These are phyloP conservation scores for Idaea straminata DNA, from an alignment of 2,888 invertebrate species.

Conservation along the genomic window DNA sequence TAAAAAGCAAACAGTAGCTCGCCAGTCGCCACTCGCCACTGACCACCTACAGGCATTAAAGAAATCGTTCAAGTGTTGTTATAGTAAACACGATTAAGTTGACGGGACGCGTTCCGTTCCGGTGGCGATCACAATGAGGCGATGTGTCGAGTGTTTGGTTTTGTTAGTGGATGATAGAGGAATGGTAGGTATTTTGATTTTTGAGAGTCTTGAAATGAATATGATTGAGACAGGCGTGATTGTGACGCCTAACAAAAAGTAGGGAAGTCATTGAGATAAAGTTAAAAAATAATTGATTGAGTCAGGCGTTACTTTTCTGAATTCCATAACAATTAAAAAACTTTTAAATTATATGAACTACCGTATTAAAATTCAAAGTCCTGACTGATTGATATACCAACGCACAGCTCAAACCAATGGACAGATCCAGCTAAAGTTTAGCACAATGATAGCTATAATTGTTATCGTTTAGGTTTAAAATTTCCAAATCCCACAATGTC, in stretches of 20 bases:
- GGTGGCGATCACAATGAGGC: slow-evolving; percentile 62
- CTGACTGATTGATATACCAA: too few species aligned
- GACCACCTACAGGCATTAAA: slow-evolving; percentile 68
- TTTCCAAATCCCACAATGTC: too few species aligned
- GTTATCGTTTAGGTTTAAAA: too few species aligned
- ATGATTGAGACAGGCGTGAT: neutral
- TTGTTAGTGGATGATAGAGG: slow-evolving; percentile 37
- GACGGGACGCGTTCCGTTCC: slow-evolving; percentile 47
- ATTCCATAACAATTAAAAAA: neutral
- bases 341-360: neutral
- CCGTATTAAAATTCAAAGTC: neutral
- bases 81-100: slow-evolving; percentile 66
- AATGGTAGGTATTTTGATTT: slow-evolving; percentile 6
- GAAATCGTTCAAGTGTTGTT: slow-evolving; percentile 62
- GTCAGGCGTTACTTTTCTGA: too few species aligned
- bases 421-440: too few species aligned
- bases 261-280: neutral
- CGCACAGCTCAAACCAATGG: too few species aligned
- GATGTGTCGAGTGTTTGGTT: slow-evolving; percentile 50
- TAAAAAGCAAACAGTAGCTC: slow-evolving; percentile 70
- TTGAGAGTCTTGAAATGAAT: neutral
- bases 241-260: neutral
- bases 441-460: too few species aligned
- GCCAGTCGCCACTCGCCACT: slow-evolving; percentile 16
- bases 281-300: too few species aligned